Evolutionary conservation across 2,797 vertebrate genomes (phyloP).

Genomic region (Pteropus rufus): DNA sequence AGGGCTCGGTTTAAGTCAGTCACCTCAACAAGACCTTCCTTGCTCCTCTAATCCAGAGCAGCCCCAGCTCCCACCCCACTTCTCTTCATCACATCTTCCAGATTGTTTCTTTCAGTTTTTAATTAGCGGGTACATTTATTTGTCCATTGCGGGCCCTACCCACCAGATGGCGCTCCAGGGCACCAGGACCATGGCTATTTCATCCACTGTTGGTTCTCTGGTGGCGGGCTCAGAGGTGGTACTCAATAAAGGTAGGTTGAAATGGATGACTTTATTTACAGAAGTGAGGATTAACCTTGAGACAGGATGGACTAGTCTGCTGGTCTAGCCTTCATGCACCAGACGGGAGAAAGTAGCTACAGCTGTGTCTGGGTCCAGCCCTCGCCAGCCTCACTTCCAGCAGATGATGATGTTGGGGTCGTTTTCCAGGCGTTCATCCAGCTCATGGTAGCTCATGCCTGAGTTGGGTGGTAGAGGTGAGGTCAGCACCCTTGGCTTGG

Average conservation of each 20-base stretch:
- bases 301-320: not conserved
- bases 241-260: not conserved
- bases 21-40: not conserved
- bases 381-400: slow-evolving; percentile 89
- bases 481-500: not conserved
- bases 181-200: not conserved
- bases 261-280: slow-evolving; percentile 65
- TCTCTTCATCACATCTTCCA: not conserved
- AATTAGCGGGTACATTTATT: not conserved
- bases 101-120: not conserved
- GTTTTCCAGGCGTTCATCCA: slow-evolving; percentile 97
- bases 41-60: not conserved
- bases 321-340: not conserved
- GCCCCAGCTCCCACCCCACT: not conserved
- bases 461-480: slow-evolving; percentile 16
- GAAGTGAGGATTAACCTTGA: not conserved
- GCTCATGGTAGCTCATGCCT: slow-evolving; percentile 98
- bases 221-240: not conserved
- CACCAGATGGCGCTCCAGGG: slow-evolving; percentile 42
- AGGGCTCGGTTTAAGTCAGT: not conserved
- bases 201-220: not conserved
- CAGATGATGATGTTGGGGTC: slow-evolving; percentile 98
- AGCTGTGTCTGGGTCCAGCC: not conserved
- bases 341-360: not conserved
- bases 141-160: not conserved